Evolutionary conservation across 1,140 invertebrate genomes (phyloP).

Genomic region (Cheumatopsyche charites): DNA sequence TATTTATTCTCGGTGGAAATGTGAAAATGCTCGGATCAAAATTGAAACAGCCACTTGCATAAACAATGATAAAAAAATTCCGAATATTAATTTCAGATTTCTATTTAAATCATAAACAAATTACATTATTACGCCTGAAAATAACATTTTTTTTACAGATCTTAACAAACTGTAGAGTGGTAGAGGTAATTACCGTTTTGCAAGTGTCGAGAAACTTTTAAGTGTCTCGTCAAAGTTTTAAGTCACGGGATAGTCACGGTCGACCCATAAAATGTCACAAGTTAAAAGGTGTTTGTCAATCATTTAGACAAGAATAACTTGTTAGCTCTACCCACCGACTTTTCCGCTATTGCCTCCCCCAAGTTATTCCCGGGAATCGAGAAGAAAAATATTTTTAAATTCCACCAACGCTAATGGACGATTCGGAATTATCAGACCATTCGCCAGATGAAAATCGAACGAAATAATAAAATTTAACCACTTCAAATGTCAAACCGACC

Average conservation of each 20-base stretch:
- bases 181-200: slow-evolving; percentile 35
- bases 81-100: no score
- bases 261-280: slow-evolving; percentile 37
- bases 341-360: neutral
- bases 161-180: no score
- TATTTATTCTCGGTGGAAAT: no score
- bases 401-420: neutral
- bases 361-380: neutral
- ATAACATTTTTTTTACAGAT: no score
- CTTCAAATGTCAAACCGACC: no score
- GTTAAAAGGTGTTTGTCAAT: slow-evolving; percentile 39
- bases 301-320: slow-evolving; percentile 34
- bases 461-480: neutral
- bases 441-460: neutral
- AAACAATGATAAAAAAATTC: no score
- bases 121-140: no score
- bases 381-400: slow-evolving; percentile 16
- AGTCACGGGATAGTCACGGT: slow-evolving; percentile 35
- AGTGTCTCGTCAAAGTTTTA: slow-evolving; percentile 40
- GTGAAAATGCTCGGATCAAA: no score
- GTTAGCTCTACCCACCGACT: neutral
- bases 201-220: slow-evolving; percentile 37
- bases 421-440: neutral
- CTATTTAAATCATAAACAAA: no score
- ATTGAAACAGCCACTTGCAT: no score